Base-by-base conservation (phyloP, 2,888 invertebrate species). In the Merodon equestris region DNA sequence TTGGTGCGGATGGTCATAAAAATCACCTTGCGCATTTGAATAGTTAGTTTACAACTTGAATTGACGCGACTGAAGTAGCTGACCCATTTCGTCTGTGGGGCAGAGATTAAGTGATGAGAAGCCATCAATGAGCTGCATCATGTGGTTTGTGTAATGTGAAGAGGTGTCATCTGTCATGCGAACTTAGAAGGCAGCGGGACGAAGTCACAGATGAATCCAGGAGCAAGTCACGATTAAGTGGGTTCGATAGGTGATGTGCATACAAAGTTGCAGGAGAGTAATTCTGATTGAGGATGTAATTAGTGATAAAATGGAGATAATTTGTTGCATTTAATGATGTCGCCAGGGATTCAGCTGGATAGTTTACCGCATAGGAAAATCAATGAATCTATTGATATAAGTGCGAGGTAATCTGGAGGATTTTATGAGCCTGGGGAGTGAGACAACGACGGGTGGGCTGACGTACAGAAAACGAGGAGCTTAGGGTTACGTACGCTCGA, bases 211-310 rank as follows among this genome's bases (percentile, higher is more conserved):
- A 38, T 40, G 54, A 7, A 34, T 15, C 14, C 10, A 34, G 50
- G 14, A 9, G 51, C 34, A 42, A 12, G 42, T n/a, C 15, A 56
- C 54, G 42, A 56, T 42, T 18, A 40, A 42, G 48, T 38, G 18
- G 50, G 1, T 12, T 14, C 7, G 15, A 1, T 3, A 13, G 18
- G 14, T n/a, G 34, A 17, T 19, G 14, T 38, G 10, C 5, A 9
- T 3, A 40, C 40, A 40, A n/a, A 2, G 40, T 40, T 40, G n/a
- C 40, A 36, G 18, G 34, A 9, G 19, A 40, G 54, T 12, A 19
- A 38, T 27, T 53, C 53, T 64, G 54, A 64, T 64, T 47, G 45
- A 54, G 54, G 54, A 64, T 64, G 47, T 19, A 64, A 64, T 64
- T 47, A 64, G 3, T 38, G 54, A 54, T 56, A n/a, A 47, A 15